Percentiles rank a stretch among this genome's conserved stretches.
These are phyloP conservation scores for Sarcophaga carnaria DNA, from an alignment of 2,888 invertebrate genomes.

Conservation along the genomic window DNA sequence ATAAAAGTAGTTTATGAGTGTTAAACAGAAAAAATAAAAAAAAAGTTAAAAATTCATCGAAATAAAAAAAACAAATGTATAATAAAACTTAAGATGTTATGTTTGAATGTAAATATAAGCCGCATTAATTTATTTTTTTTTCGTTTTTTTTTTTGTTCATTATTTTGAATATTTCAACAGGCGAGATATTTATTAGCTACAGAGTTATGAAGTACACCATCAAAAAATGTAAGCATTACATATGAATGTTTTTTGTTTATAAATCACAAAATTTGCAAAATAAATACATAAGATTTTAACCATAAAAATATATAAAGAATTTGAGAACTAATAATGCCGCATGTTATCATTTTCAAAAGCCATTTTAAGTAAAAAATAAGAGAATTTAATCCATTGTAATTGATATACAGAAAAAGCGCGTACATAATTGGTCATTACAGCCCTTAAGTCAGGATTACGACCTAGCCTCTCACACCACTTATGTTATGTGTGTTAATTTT, in stretches of 20 bases:
- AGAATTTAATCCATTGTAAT: no score
- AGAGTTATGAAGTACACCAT: slow-evolving; percentile 54
- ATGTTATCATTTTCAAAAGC: no score
- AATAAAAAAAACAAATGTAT: slow-evolving; percentile 46
- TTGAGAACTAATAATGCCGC: no score
- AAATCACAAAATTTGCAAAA: no score
- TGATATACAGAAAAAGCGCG: no score
- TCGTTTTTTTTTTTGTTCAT: slow-evolving; percentile 11
- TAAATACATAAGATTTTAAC: no score
- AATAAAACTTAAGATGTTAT: slow-evolving; percentile 60
- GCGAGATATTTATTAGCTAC: slow-evolving; percentile 69
- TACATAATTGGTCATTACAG: no score
- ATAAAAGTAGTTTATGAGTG: slow-evolving; percentile 42
- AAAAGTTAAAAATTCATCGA: slow-evolving; percentile 52
- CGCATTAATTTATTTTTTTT: slow-evolving; percentile 38
- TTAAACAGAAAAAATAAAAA: slow-evolving; percentile 51
- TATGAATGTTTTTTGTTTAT: background rate
- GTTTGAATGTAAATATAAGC: slow-evolving; percentile 20
- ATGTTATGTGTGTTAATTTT: no score
- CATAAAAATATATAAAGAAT: no score
- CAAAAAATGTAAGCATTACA: background rate
- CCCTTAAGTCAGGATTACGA: no score
- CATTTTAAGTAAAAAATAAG: no score
- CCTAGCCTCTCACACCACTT: no score
- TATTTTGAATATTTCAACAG: slow-evolving; percentile 48